These are phyloP conservation scores for Scaptomyza montana DNA, from an alignment of 1,140 invertebrate genomes.

Conservation along the genomic window DNA sequence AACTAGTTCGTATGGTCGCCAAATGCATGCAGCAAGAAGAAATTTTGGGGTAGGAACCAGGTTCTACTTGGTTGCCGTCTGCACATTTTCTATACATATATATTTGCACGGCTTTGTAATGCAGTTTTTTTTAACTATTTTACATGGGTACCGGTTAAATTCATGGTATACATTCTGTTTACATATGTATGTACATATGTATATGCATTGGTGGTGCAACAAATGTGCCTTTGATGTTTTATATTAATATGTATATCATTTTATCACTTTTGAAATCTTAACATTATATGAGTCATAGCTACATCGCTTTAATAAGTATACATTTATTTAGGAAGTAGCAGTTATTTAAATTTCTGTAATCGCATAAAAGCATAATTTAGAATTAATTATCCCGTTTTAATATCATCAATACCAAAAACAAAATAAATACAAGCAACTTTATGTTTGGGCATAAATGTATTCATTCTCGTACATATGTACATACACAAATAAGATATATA, in stretches of 20 bases:
- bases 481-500: slow-evolving; percentile 1
- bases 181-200: slow-evolving; percentile 11
- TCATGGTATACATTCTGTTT: slow-evolving; percentile 3
- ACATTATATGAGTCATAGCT: slow-evolving; percentile 8
- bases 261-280: background rate
- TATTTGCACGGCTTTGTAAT: background rate
- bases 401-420: background rate
- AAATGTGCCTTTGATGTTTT: background rate
- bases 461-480: slow-evolving; percentile 2
- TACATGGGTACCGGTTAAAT: background rate
- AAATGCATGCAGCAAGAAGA: background rate
- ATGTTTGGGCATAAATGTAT: slow-evolving; percentile 2
- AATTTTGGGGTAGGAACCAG: background rate
- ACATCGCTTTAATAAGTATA: background rate
- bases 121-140: slow-evolving; percentile 2
- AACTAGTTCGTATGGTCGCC: background rate
- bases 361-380: background rate
- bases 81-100: background rate
- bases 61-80: background rate
- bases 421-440: slow-evolving; percentile 5
- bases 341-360: background rate
- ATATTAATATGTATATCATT: slow-evolving; percentile 2
- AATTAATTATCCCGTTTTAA: background rate
- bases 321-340: background rate
- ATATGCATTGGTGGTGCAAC: slow-evolving; percentile 3